phyloP scores from a whole-genome alignment of 2,113 vertebrate genomes.

The Dromaius novaehollandiae region DNA sequence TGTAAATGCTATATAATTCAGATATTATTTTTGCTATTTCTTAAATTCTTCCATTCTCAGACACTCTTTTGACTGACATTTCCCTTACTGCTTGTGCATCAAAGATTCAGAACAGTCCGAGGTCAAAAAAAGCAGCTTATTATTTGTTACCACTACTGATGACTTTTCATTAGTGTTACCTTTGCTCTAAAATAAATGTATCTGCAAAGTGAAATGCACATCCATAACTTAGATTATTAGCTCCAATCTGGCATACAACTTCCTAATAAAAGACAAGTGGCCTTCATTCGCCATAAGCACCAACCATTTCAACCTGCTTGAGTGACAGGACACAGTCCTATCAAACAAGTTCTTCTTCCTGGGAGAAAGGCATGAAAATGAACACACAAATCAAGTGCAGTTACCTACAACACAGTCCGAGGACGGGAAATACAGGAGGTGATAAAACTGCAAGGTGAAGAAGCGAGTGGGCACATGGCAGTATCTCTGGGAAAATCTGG shows the following conservation, averaged over 20 bases:
- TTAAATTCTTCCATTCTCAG: not conserved
- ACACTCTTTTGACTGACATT: not conserved
- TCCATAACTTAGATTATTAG: not conserved
- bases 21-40: not conserved
- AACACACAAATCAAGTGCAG: not conserved
- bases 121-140: not conserved
- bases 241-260: not conserved
- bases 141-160: not conserved
- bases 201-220: not conserved
- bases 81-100: not conserved
- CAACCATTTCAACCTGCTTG: not conserved
- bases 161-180: not conserved
- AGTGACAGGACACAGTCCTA: not conserved
- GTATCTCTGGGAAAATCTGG: not conserved
- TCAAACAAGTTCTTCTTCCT: not conserved
- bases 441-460: not conserved
- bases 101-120: not conserved
- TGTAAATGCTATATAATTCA: not conserved
- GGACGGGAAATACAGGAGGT: not conserved
- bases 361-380: not conserved
- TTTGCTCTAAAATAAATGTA: not conserved
- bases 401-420: not conserved
- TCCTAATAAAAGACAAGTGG: not conserved
- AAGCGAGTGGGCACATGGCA: fast-evolving
- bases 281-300: not conserved